Base-by-base conservation (phyloP, 2,888 invertebrate genomes). In the Hypolimnas misippus region DNA sequence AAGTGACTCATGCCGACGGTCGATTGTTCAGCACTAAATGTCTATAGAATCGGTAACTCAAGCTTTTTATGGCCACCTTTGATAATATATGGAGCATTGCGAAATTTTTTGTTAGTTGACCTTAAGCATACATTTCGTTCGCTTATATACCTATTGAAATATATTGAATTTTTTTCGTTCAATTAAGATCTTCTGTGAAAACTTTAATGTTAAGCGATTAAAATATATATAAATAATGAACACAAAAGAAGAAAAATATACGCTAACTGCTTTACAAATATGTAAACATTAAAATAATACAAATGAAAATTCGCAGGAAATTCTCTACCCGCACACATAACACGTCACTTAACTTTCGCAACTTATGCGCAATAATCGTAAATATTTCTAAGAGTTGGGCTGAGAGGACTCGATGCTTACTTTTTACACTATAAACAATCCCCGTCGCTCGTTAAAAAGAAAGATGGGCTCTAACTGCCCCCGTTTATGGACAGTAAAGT, bases 361-460 rank as follows among this genome's bases (percentile, higher is more conserved):
- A 42, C 55, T 62, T 68, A 62, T 67, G 73, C 71, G 76, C 78
- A 75, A 73, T 83, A 74, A 79, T 78, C 83, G 78, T 89, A 88
- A 88, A 89, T 89, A 86, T 83, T 79, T 81, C 78, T 68, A 78
- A 79, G 80, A 79, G 80, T 87, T 88, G 82, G 85, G 83, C 73
- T 77, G 72, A 74, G 78, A 79, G 82, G 77, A 81, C 78, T 73
- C 81, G n/a, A n/a, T n/a, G 78, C 77, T 86, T 72, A 72, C 83
- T 88, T 83, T 89, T 90, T 87, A 84, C 78, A 86, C 87, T 82
- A 89, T 91, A 89, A 92, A 91, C 88, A 89, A 87, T 91, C n/a
- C 83, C 86, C 69, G 72, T 70, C 70, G 86, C 70, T 87, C 91
- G 88, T 92, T 92, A 92, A 92, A 76, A 91, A 89, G 92, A 92